Percentiles rank a stretch among this genome's conserved stretches.
Evolutionary conservation across 2,888 invertebrate genomes (phyloP).

Genomic region (Cantharis rustica): DNA sequence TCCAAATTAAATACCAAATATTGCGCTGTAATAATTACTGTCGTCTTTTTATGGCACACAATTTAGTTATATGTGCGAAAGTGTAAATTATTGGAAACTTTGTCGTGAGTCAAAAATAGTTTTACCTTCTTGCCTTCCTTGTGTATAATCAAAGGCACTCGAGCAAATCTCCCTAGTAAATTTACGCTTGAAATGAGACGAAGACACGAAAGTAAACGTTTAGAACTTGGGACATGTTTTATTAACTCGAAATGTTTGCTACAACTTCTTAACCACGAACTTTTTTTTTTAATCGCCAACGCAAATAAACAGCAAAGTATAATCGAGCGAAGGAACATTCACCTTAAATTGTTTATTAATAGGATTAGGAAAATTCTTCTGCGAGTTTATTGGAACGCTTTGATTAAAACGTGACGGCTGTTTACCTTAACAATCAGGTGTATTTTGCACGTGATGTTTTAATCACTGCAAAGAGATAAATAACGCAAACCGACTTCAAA

Average conservation of each 20-base stretch:
- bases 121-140: slow-evolving; percentile 1
- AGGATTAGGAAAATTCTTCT: background rate
- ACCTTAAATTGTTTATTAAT: slow-evolving; percentile 1
- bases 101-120: background rate
- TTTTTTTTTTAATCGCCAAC: background rate
- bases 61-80: background rate
- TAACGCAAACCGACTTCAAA: background rate
- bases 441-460: background rate
- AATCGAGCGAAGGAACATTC: background rate
- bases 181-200: slow-evolving; percentile 17
- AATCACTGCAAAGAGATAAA: background rate
- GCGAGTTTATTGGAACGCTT: background rate
- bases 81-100: background rate
- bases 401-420: background rate
- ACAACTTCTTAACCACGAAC: background rate
- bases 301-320: background rate
- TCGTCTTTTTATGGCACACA: background rate
- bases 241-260: background rate
- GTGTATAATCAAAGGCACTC: slow-evolving; percentile 10
- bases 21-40: slow-evolving; percentile 7
- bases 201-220: slow-evolving; percentile 20
- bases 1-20: background rate
- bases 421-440: slow-evolving; percentile 5
- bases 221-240: slow-evolving; percentile 11
- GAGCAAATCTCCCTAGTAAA: slow-evolving; percentile 15